phyloP scores from a whole-genome alignment of 2,113 vertebrate species.

The Muntiacus muntjak region DNA sequence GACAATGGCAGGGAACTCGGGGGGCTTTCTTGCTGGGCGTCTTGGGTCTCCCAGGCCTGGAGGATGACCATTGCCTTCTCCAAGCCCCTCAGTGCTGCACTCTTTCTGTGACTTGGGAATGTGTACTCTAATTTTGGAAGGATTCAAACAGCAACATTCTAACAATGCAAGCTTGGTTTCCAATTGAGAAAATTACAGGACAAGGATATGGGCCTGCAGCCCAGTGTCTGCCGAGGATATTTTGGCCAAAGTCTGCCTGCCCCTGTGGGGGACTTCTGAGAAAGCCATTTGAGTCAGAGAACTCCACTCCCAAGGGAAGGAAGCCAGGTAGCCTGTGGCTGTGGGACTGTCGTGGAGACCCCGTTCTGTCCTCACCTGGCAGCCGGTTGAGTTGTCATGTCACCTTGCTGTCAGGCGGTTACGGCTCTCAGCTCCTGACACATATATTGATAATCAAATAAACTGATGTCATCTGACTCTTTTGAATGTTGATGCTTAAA shows the following conservation, averaged over 20 bases:
- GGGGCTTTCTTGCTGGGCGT: not conserved
- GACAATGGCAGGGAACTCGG: constrained; percentile 46
- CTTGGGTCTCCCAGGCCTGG: not conserved
- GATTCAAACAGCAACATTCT: not conserved
- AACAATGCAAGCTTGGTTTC: not conserved
- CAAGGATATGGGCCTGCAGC: not conserved
- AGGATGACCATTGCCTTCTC: constrained; percentile 33
- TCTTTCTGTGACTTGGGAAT: not conserved
- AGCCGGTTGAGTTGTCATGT: not conserved
- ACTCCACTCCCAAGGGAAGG: not conserved
- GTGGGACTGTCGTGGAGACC: not conserved
- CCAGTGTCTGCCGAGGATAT: not conserved
- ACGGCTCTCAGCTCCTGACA: not conserved
- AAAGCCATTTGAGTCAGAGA: not conserved
- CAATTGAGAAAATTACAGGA: not conserved
- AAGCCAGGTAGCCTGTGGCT: not conserved
- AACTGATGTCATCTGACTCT: not conserved
- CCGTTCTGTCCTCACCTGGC: not conserved
- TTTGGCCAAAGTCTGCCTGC: not conserved
- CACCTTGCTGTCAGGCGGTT: not conserved
- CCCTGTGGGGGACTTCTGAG: not conserved
- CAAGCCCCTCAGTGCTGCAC: not conserved
- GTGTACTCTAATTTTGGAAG: constrained; percentile 19
- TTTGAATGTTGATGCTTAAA: not conserved
- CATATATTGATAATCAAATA: not conserved